Conservation (phyloP, 2,113 vertebrate species). For the Cromileptes altivelis region DNA sequence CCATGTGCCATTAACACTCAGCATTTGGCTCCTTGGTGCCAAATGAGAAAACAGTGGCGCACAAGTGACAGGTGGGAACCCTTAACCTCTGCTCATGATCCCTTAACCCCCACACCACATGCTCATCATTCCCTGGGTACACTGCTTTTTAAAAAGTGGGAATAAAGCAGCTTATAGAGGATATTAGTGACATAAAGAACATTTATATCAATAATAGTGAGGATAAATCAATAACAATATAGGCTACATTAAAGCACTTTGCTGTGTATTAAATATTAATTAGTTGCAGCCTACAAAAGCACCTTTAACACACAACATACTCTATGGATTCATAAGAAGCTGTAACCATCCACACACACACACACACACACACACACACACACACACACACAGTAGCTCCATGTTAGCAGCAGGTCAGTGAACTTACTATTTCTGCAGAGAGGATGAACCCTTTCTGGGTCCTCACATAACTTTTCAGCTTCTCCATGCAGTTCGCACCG, state of each 20-base stretch:
- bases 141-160: not conserved
- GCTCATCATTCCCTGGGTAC: slow-evolving; percentile 49
- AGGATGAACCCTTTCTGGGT: slow-evolving; percentile 82
- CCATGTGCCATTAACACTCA: slow-evolving; percentile 26
- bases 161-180: not conserved
- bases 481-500: slow-evolving; percentile 59
- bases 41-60: slow-evolving; percentile 47
- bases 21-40: slow-evolving; percentile 50
- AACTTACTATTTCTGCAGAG: slow-evolving; percentile 84
- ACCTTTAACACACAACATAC: not conserved
- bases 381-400: fast-evolving
- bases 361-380: fast-evolving
- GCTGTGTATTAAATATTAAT: slow-evolving; percentile 36
- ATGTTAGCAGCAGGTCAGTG: not conserved
- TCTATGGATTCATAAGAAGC: too few species aligned
- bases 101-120: slow-evolving; percentile 41
- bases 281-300: not conserved
- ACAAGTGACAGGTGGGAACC: slow-evolving; percentile 70
- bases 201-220: not conserved
- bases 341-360: not conserved
- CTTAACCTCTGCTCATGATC: slow-evolving; percentile 44
- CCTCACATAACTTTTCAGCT: slow-evolving; percentile 74
- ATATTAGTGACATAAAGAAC: not conserved
- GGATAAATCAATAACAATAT: slow-evolving; percentile 9
- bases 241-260: not conserved